phyloP scores from a whole-genome alignment of 2,113 vertebrate genomes.

The Hippocampus comes region DNA sequence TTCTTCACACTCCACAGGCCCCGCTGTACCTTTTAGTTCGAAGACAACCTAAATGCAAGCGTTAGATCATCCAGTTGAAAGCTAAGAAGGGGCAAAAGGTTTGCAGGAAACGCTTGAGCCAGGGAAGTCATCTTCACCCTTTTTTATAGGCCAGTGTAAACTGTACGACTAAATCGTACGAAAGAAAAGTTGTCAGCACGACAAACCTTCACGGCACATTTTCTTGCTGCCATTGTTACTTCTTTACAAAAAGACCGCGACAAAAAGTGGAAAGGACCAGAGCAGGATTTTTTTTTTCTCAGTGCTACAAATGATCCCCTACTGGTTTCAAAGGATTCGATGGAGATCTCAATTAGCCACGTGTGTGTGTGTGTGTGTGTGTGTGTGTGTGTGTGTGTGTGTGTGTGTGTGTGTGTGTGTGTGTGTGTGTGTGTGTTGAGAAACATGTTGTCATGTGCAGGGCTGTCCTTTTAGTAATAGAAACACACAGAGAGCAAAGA shows the following conservation, averaged over 20 bases:
- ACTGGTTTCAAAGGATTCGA: no score
- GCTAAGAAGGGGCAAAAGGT: conserved; percentile 17
- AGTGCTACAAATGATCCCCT: background rate
- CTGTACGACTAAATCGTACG: background rate
- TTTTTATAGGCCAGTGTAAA: background rate
- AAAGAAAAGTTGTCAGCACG: background rate
- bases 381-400: no score
- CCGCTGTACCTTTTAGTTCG: background rate
- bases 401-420: no score
- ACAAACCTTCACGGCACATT: background rate
- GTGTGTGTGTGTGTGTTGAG: no score
- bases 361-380: no score
- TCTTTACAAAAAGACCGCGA: background rate
- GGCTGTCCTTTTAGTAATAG: no score
- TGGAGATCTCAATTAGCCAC: no score
- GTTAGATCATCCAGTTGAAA: conserved; percentile 6
- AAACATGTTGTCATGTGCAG: no score
- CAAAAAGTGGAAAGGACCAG: background rate
- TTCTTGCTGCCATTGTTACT: background rate
- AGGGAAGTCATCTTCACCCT: background rate
- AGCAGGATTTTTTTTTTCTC: background rate
- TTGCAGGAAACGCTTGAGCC: background rate
- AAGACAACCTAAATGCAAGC: background rate
- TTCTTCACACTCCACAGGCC: conserved; percentile 26
- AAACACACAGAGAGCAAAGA: conserved; percentile 6